Conservation (phyloP, 2,113 vertebrate genomes). For the Megaceryle torquata region DNA sequence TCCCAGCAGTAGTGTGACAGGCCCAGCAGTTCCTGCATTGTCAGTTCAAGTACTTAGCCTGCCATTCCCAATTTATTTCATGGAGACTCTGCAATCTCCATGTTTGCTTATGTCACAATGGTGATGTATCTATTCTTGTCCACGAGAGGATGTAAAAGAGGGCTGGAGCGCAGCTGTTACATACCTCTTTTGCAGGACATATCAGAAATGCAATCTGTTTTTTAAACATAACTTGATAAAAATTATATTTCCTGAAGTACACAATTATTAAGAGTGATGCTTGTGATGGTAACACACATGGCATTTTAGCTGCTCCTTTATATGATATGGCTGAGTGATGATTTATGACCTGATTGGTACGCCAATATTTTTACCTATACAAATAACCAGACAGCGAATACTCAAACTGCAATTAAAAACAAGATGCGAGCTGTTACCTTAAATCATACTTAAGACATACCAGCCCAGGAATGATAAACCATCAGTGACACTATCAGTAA, state of each 20-base stretch:
- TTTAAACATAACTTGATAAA: background rate
- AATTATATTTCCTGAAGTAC: background rate
- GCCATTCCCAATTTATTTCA: conserved; percentile 17
- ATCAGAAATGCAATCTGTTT: background rate
- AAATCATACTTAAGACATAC: background rate
- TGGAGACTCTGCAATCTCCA: background rate
- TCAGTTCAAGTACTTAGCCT: background rate
- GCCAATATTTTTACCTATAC: background rate
- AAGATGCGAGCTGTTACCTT: background rate
- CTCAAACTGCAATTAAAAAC: background rate
- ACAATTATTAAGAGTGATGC: background rate
- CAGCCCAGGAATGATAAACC: background rate
- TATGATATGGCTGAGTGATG: background rate
- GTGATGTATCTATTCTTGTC: background rate
- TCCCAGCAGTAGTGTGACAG: background rate
- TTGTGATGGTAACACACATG: background rate
- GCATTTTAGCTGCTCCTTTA: background rate
- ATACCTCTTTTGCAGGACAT: background rate
- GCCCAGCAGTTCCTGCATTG: background rate
- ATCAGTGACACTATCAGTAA: background rate
- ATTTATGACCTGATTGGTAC: background rate
- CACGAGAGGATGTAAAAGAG: background rate
- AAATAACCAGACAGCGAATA: background rate
- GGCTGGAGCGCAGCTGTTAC: background rate
- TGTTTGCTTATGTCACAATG: background rate